Base-by-base conservation (phyloP, 2,888 invertebrate genomes). In the Apamea crenata region DNA sequence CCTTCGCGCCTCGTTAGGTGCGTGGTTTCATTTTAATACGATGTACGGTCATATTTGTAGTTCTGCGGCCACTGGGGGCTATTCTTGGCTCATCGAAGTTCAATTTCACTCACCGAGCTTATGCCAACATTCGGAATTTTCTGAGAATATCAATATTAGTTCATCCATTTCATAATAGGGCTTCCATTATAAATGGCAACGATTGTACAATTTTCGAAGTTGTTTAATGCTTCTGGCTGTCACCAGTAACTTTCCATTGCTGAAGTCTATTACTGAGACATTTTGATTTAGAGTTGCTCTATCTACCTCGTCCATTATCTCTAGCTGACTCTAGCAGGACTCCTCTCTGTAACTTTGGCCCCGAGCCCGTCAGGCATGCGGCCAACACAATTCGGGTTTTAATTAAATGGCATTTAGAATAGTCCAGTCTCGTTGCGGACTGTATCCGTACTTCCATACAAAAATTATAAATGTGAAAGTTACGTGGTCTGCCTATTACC, bases 1-100 rank as follows among this genome's bases (percentile, higher is more conserved):
- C 78, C 85, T 85, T 78, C 56, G 68, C 53, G 73, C 53, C 68
- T 79, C 76, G 61, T 77, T 82, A 82, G 67, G 82, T 76, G 84
- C 59, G 50, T 74, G 77, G 68, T 77, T 78, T 81, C 74, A 74
- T 81, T 81, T 71, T 71, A 84, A 72, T 84, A 84, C 29, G 69
- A 50, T 70, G 40, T 36, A 61, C 40, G 63, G 21, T 68, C 68
- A 73, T 73, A 76, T 69, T 71, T 59, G 63, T 72, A 16, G 32
- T 69, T 69, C 50, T 67, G 16, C 18, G 18, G 18, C 53, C 18
- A 21, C 36, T 61, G 25, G 7, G 29, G 16, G 25, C n/a, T 8
- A 50, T 36, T 74, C 53, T 36, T 74, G 50, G 25, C 14, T 56
- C 8, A 66, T 61, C n/a, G 7, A 75, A 68, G n/a, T 68, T 47